These are phyloP conservation scores for Globicephala melas DNA, from an alignment of 2,113 vertebrate genomes.

Conservation along the genomic window DNA sequence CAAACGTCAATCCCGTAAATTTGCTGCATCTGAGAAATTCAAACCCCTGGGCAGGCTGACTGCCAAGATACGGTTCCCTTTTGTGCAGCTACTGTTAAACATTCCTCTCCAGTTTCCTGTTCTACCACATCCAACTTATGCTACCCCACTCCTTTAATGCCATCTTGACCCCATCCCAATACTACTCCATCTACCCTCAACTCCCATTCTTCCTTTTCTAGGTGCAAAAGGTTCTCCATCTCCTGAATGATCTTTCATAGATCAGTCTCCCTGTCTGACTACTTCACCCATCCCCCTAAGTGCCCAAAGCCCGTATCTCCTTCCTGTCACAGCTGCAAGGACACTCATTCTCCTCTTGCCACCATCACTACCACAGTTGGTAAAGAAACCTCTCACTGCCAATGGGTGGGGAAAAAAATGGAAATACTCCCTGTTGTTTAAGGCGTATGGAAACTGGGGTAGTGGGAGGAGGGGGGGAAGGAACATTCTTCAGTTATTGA, in stretches of 20 bases:
- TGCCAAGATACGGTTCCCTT: slow-evolving; percentile 6
- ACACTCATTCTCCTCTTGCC: neutral
- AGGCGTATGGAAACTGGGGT: neutral
- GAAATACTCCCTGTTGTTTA: neutral
- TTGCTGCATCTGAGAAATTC: slow-evolving; percentile 3
- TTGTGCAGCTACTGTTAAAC: neutral
- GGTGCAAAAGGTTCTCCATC: neutral
- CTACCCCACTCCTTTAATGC: neutral
- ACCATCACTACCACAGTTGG: neutral
- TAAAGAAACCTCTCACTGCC: neutral
- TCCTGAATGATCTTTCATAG: neutral
- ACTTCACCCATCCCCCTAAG: neutral
- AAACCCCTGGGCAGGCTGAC: neutral
- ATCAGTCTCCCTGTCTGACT: neutral
- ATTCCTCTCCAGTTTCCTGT: neutral
- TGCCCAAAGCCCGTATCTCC: neutral
- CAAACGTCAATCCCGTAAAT: neutral
- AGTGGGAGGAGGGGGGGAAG: rapidly evolving
- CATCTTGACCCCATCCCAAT: neutral
- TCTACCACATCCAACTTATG: neutral
- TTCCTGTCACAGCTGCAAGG: neutral
- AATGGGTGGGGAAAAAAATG: neutral
- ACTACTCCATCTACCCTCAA: neutral
- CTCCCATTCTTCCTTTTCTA: neutral
- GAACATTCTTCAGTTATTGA: neutral